Percentiles rank a stretch among this genome's conserved stretches.
Evolutionary conservation across 2,797 vertebrate species (phyloP).

Genomic region (Parotocinclus haroldoi): DNA sequence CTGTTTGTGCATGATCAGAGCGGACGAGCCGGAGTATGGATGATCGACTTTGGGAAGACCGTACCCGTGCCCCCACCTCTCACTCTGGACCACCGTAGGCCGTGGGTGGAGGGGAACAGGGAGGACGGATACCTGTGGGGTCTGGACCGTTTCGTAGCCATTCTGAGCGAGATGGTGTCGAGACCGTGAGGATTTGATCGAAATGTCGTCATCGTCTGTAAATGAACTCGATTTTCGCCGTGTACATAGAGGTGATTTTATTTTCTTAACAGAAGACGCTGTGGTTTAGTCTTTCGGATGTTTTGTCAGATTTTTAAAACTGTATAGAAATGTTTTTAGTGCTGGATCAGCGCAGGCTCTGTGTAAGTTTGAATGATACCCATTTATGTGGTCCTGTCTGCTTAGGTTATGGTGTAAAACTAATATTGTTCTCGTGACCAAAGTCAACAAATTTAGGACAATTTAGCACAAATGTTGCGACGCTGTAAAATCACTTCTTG

Average conservation of each 20-base stretch:
- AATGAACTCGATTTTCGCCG: background rate
- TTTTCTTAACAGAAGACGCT: background rate
- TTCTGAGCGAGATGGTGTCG: constrained; percentile 62
- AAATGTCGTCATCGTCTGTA: too few relatives aligned
- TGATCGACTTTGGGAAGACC: constrained; percentile 89
- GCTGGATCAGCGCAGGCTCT: too few relatives aligned
- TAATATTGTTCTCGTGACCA: too few relatives aligned
- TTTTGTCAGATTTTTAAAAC: too few relatives aligned
- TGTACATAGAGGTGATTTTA: constrained; percentile 6
- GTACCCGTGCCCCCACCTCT: constrained; percentile 62
- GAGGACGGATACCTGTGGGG: constrained; percentile 87
- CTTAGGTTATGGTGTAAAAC: too few relatives aligned
- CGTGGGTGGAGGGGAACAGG: constrained; percentile 79
- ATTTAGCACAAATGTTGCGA: too few relatives aligned
- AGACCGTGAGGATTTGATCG: constrained; percentile 4
- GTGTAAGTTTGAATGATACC: too few relatives aligned
- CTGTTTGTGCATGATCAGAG: constrained; percentile 81
- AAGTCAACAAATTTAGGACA: too few relatives aligned
- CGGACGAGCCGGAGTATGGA: constrained; percentile 80
- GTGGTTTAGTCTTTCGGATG: too few relatives aligned
- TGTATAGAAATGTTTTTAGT: too few relatives aligned
- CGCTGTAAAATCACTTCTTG: too few relatives aligned
- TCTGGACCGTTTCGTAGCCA: constrained; percentile 77
- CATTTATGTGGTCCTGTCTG: too few relatives aligned
- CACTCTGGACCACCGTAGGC: constrained; percentile 73